Base-by-base conservation (phyloP, 2,888 invertebrate genomes). In the Harpalus rubripes region DNA sequence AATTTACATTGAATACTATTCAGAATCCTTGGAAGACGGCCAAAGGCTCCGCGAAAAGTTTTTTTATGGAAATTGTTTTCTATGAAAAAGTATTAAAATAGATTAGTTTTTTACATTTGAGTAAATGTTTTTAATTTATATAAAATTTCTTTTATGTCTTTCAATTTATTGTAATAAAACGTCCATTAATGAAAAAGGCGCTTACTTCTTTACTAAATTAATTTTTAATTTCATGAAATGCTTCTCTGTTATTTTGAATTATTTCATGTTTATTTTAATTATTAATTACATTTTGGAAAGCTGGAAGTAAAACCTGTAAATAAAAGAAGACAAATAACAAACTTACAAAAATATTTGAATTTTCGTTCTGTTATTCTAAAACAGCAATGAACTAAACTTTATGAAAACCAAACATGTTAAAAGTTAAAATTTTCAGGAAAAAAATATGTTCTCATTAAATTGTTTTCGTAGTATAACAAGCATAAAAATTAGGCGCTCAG, bases 1-100 rank as follows among this genome's bases (percentile, higher is more conserved):
- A 52, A 52, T 52, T 52, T 52, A 52, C 44, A 52, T 52, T 52
- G 44, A 52, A 52, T 52, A 52, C 44, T 52, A 52, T 52, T 52
- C 44, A 52, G 5, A 52, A 52, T 52, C 44, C 12, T 52, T 52
- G 44, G 44, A 52, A 52, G 12, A 12, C 44, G 2, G 44, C 44
- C 44, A 52, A 52, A 52, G 10, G 12, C 32, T 32, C 6, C 32
- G 32, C 44, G 44, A 52, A 52, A 12, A 52, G 44, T 5, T 32
- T 32, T 32, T 32, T 32, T 32, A 32, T 32, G 0, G 32, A 32
- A 32, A 32, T 32, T 32, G 32, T 32, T 5, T 32, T 32, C 32
- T 0, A 32, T 4, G 32, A 32, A 32, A 32, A 32, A 5, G 32
- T 1, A 4, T 32, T 6, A 32, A 32, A 32, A 4, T 32, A 32